Evolutionary conservation across 2,797 vertebrate genomes (phyloP), one percentile per base, ranked within the genome.

Genomic region (Acanthurus tractus): DNA sequence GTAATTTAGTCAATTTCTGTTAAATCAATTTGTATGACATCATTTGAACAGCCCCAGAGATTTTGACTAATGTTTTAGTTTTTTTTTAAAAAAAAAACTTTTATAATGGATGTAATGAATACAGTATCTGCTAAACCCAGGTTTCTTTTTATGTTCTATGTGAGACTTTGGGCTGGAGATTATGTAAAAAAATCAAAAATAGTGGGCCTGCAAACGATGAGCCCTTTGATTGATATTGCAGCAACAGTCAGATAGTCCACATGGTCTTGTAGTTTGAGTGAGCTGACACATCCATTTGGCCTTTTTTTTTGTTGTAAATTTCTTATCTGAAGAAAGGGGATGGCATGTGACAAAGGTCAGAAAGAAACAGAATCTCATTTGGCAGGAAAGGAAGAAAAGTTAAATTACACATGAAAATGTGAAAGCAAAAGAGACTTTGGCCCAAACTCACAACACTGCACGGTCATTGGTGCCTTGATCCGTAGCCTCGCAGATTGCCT

Each of bases 271-370:
- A 17, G 44, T 53, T 62, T 5, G 15, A 55, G 12, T 18, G 22
- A 58, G 23, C 11, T 23, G 3, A n/a, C 15, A 18, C 23, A 20
- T 8, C 18, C 25, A n/a, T 69, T 57, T 44, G 18, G 8, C 17
- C 22, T 36, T 42, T n/a, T 57, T 57, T 49, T 58, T 57, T 11
- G 20, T 44, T 10, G 25, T 52, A 25, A 61, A 61, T 70, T 17
- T 69, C 54, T 58, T 45, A 72, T 78, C 58, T 14, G 36, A 63
- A 38, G n/a, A 62, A 58, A 61, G 23, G 34, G 56, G 52, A 50
- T 9, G 40, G 36, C 46, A 45, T 58, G 25, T 64, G 71, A 71
- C 59, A 74, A 67, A 82, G 67, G 76, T 78, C 50, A 72, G 44
- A 53, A 38, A 20, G 14, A 71, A 57, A 14, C 12, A 40, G 44